Evolutionary conservation across 2,797 vertebrate species (phyloP).

Genomic region (Cuniculus paca): DNA sequence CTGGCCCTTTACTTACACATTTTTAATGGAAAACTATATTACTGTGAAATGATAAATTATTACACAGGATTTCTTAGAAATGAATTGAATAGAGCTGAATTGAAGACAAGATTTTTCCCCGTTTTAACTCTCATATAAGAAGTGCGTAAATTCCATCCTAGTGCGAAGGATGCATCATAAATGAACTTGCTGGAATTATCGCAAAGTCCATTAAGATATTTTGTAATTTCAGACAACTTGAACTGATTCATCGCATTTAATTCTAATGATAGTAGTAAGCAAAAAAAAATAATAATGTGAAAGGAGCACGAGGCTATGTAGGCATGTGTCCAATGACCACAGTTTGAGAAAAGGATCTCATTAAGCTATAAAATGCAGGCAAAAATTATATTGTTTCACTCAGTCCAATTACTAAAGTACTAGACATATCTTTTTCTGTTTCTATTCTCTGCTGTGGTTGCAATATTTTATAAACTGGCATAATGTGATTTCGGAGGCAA

Average conservation of each 20-base stretch:
- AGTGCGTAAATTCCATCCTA: neutral
- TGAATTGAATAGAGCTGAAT: neutral
- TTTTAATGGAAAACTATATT: conserved; percentile 1
- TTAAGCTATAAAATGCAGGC: neutral
- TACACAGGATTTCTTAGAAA: neutral
- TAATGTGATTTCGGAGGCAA: neutral
- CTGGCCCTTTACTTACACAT: neutral
- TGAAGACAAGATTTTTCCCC: neutral
- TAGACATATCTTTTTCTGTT: neutral
- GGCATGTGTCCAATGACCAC: neutral
- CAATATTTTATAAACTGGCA: neutral
- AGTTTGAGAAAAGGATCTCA: neutral
- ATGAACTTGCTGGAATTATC: neutral
- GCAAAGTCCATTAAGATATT: neutral
- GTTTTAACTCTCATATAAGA: neutral
- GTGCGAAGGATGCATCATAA: neutral
- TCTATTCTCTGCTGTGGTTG: neutral
- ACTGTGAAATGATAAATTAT: neutral
- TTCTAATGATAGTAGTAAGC: neutral
- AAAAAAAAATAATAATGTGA: neutral
- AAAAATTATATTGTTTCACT: neutral
- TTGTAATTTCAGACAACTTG: neutral
- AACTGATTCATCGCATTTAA: neutral
- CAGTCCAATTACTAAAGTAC: too few species aligned
- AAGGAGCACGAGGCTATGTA: neutral